A percentile compares a stretch with the other conserved stretches of the same genome.
Evolutionary conservation across 2,113 vertebrate genomes (phyloP).

Genomic region (Meleagris gallopavo): DNA sequence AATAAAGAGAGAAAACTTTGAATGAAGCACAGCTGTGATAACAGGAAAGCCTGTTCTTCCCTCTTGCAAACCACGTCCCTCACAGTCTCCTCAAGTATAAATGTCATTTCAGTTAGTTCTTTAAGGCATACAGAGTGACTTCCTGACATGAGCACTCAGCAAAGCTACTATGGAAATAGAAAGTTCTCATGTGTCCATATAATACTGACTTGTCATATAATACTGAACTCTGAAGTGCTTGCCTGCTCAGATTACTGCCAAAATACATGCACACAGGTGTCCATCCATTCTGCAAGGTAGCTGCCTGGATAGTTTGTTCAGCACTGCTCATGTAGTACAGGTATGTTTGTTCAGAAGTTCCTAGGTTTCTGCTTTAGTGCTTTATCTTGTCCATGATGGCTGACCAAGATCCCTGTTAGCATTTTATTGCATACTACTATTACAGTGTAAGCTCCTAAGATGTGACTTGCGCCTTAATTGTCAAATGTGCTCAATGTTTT

Average conservation of each 20-base stretch:
- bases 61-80: not conserved
- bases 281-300: rapidly evolving
- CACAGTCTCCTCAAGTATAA: not conserved
- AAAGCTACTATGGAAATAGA: not conserved
- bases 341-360: rapidly evolving
- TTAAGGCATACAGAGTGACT: not conserved
- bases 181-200: not conserved
- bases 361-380: not conserved
- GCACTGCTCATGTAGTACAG: rapidly evolving
- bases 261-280: not conserved
- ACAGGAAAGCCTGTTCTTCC: not conserved
- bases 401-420: rapidly evolving
- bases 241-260: rapidly evolving
- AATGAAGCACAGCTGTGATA: not conserved
- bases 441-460: not conserved
- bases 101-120: not conserved
- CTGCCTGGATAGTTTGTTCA: rapidly evolving
- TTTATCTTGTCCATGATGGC: rapidly evolving
- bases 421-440: rapidly evolving
- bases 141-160: not conserved
- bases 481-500: not conserved
- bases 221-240: not conserved
- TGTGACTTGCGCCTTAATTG: not conserved
- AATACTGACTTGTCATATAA: not conserved
- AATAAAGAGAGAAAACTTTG: not conserved